These are phyloP conservation scores for Saimiri boliviensis DNA, from an alignment of 2,113 vertebrate species.

Conservation along the genomic window DNA sequence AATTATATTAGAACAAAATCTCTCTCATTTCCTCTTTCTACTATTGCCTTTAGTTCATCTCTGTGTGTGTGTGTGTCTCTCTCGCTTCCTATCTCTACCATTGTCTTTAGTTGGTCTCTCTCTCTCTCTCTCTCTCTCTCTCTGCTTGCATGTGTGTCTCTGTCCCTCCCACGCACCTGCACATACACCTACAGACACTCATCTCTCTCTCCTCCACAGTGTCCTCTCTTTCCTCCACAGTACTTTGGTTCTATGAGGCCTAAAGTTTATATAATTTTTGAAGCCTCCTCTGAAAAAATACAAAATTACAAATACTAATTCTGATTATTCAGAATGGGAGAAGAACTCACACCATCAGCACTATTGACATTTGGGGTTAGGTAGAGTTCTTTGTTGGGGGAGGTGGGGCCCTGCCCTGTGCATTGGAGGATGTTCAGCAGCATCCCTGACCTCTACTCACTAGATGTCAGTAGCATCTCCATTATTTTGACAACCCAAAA, in stretches of 20 bases:
- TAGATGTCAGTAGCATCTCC: neutral
- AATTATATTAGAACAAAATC: neutral
- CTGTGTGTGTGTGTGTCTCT: too few relatives aligned
- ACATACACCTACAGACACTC: neutral
- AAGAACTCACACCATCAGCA: neutral
- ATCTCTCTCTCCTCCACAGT: neutral
- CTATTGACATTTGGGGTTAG: neutral
- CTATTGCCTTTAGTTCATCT: neutral
- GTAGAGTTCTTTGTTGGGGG: neutral
- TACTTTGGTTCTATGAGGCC: neutral
- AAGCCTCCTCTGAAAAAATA: neutral
- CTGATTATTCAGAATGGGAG: slow-evolving; percentile 3
- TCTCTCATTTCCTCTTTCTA: neutral
- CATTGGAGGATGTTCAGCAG: neutral
- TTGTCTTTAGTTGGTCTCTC: too few relatives aligned
- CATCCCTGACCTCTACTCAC: neutral
- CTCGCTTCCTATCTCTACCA: too few relatives aligned
- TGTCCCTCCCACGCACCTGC: neutral
- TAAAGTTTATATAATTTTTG: neutral
- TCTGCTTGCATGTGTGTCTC: too few relatives aligned
- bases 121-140: too few relatives aligned
- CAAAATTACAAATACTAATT: neutral
- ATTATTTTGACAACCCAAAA: neutral
- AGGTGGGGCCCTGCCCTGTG: too few relatives aligned
- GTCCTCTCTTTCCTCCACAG: neutral